Percentiles rank a stretch among this genome's conserved stretches.
Conservation (phyloP, 2,797 vertebrate genomes). For the Nannoperca obscura region DNA sequence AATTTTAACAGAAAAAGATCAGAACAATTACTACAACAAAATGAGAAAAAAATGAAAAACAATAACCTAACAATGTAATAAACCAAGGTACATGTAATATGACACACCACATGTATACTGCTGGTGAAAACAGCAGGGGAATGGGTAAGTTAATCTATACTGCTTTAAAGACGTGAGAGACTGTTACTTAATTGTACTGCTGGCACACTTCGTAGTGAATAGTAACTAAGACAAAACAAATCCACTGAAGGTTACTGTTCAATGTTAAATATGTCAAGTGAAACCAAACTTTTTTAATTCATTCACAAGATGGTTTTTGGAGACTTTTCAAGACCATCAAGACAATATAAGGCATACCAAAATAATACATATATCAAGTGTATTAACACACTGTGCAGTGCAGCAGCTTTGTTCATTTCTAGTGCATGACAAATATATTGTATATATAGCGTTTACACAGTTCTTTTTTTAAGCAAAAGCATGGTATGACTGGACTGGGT, state of each 20-base stretch:
- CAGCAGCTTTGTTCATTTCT: not conserved
- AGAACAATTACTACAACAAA: not conserved
- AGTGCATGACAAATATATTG: not conserved
- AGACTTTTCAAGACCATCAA: not conserved
- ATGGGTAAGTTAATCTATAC: not conserved
- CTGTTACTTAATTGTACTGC: not conserved
- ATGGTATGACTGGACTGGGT: not conserved
- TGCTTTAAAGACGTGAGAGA: not conserved
- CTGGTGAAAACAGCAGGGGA: not conserved
- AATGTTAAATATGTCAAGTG: not conserved
- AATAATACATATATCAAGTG: not conserved
- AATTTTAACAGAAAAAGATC: not conserved
- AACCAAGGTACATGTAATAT: not conserved
- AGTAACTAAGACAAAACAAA: not conserved
- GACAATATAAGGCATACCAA: not conserved
- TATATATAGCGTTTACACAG: not conserved
- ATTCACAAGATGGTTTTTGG: not conserved
- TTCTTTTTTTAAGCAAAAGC: not conserved
- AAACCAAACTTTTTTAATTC: not conserved
- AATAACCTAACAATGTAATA: not conserved
- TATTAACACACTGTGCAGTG: not conserved
- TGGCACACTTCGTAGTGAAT: not conserved
- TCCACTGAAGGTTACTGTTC: not conserved
- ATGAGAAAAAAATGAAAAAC: not conserved
- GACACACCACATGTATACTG: not conserved